A percentile compares a stretch with the other conserved stretches of the same genome.
phyloP scores from a whole-genome alignment of 2,888 invertebrate genomes.

The Diaperis boleti region DNA sequence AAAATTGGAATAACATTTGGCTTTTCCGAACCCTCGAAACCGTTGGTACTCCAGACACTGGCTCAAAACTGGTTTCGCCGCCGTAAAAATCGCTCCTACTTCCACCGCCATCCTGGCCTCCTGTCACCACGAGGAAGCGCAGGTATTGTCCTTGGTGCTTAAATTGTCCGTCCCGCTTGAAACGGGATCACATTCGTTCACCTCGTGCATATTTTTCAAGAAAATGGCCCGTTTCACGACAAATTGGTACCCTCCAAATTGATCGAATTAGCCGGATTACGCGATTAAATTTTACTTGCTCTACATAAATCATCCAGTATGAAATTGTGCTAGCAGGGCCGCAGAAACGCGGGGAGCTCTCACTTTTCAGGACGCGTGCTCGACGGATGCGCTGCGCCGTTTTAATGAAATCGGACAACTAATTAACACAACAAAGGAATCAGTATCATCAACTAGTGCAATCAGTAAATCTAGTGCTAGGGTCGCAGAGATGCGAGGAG shows the following conservation, averaged over 20 bases:
- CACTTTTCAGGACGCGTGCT: conserved; percentile 16
- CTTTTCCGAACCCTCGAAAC: too few relatives aligned
- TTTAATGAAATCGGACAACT: conserved; percentile 40
- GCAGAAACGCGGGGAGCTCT: conserved; percentile 45
- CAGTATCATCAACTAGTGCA: conserved; percentile 64
- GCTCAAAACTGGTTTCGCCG: neutral
- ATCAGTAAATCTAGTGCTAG: conserved; percentile 55
- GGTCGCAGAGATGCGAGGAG: conserved; percentile 48
- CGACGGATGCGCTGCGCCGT: too few relatives aligned
- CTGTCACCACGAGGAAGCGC: conserved; percentile 54
- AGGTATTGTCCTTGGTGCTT: conserved; percentile 55
- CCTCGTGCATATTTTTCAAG: conserved; percentile 15
- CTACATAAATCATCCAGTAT: conserved; percentile 63
- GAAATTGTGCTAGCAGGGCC: conserved; percentile 56
- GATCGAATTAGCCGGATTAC: conserved; percentile 36
- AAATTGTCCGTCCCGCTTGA: conserved; percentile 44
- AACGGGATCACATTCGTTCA: conserved; percentile 31
- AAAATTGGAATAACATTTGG: too few relatives aligned
- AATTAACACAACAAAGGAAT: conserved; percentile 53
- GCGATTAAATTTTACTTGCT: conserved; percentile 54
- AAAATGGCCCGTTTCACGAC: conserved; percentile 42
- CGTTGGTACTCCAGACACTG: neutral
- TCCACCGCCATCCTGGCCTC: conserved; percentile 44
- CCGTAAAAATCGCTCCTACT: neutral
- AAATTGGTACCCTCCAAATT: conserved; percentile 33